Base-by-base conservation (phyloP, 2,888 invertebrate genomes). In the Tillus elongatus region DNA sequence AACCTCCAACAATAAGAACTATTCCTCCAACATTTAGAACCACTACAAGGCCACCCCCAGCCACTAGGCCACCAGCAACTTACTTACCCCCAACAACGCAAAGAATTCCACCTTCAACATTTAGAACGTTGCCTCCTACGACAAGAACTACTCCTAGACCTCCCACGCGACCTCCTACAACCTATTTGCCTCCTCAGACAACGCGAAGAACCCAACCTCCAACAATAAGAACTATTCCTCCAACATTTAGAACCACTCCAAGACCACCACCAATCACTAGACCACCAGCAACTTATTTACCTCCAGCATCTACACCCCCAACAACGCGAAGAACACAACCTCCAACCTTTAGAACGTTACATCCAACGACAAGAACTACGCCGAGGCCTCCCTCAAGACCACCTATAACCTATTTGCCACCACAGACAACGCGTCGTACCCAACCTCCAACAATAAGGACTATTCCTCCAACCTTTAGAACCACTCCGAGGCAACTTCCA, bases 371-470 rank as follows among this genome's bases (percentile, higher is more conserved):
- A 13, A 13, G 9, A n/a, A n/a, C 11, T 2, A 2, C 8, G 8
- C n/a, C 13, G 8, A 6, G 8, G 15, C 13, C 30, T 13, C 15
- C 30, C 13, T 13, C n/a, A 2, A 13, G 4, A 2, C 30, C 30
- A 3, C 30, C 2, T 3, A 13, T 13, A 14, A 13, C 2, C 4
- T 9, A 6, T 12, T 8, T 9, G 26, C 2, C 24, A 9, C 24
- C 24, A 32, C 32, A 33, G 26, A 3, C 12, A 24, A 19, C 33
- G 13, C 24, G 26, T 13, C 27, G 29, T n/a, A n/a, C n/a, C 10
- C 14, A 13, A 28, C 12, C 15, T 26, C 10, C 14, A 24, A 4
- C 12, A 15, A 10, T 12, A 2, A 6, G n/a, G n/a, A 10, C 19
- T 12, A 6, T n/a, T 3, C 4, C 16, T 4, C 19, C 33, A 19